Evolutionary conservation across 2,888 invertebrate species (phyloP), one percentile per base, ranked within the genome.

Genomic region (Agrochola lota): DNA sequence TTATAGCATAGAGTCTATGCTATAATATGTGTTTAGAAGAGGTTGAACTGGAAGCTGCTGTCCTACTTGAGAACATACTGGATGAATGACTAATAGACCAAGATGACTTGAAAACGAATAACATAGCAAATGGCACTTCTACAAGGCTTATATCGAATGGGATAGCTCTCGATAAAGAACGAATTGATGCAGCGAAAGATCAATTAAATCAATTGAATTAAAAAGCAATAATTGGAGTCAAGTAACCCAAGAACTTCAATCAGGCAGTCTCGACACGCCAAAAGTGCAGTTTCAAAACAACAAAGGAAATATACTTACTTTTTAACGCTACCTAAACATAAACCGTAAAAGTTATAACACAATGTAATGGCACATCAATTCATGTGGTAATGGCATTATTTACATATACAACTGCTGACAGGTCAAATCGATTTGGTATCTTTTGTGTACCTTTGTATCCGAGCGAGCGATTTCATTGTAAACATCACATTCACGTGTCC

Each of bases 371-470:
- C 2, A 17, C 46, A 49, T 49, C 1, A 49, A 49, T 49, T 49
- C 46, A 46, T 46, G 15, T 46, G 46, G 11, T 46, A 15, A 46
- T 46, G 17, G 67, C 81, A 69, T 84, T 30, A 69, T 52, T 60
- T 60, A 71, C 17, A 5, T 73, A 78, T 20, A 68, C 67, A 73
- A 23, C n/a, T 23, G 78, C 70, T 85, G 84, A 78, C 74, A 52
- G 67, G 70, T 73, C 67, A 71, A 82, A 85, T 75, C 74, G 74
- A 75, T 73, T 72, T 15, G 23, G 49, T 26, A 74, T 70, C 70
- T 20, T 59, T 72, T 78, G 40, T 81, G 7, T 43, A 26, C 49
- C 46, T 71, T 80, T 57, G 64, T 70, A 78, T 49, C 26, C 23
- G 20, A 17, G 26, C 46, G 15, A 26, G 64, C 11, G 20, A 71